phyloP scores from a whole-genome alignment of 1,140 invertebrate species.

The Eupristina koningsbergeri region DNA sequence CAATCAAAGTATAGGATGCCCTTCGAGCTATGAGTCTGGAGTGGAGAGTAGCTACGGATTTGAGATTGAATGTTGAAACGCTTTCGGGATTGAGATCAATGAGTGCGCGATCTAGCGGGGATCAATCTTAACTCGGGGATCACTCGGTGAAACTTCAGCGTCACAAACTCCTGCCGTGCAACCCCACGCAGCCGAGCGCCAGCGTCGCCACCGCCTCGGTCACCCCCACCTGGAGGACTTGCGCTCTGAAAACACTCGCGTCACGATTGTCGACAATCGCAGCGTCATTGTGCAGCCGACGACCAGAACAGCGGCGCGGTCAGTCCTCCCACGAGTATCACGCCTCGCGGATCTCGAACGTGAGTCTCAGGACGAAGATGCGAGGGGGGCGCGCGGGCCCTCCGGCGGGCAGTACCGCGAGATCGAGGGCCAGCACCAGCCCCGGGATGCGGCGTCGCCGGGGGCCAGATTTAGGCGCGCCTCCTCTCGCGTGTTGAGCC shows the following conservation, averaged over 20 bases:
- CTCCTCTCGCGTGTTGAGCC: not conserved
- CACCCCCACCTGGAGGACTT: not conserved
- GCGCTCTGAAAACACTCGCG: not conserved
- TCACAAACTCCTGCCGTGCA: not conserved
- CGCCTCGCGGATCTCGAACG: not conserved
- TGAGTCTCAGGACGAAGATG: not conserved
- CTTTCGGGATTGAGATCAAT: not conserved
- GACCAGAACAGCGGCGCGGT: not conserved
- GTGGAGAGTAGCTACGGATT: too few relatives aligned
- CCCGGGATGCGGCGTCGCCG: not conserved
- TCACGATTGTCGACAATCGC: not conserved
- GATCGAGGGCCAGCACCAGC: not conserved
- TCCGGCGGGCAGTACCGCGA: not conserved
- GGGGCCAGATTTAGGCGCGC: not conserved
- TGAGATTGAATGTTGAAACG: too few relatives aligned
- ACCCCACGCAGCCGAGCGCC: not conserved
- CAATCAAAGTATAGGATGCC: too few relatives aligned
- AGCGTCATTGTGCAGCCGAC: conserved; percentile 29
- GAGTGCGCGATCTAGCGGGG: too few relatives aligned
- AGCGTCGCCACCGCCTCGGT: not conserved
- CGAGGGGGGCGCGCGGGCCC: not conserved
- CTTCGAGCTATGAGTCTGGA: too few relatives aligned
- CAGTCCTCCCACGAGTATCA: not conserved
- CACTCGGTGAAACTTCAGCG: not conserved
- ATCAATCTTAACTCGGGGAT: too few relatives aligned